Conservation (phyloP, 2,113 vertebrate genomes). For the Calypte anna region DNA sequence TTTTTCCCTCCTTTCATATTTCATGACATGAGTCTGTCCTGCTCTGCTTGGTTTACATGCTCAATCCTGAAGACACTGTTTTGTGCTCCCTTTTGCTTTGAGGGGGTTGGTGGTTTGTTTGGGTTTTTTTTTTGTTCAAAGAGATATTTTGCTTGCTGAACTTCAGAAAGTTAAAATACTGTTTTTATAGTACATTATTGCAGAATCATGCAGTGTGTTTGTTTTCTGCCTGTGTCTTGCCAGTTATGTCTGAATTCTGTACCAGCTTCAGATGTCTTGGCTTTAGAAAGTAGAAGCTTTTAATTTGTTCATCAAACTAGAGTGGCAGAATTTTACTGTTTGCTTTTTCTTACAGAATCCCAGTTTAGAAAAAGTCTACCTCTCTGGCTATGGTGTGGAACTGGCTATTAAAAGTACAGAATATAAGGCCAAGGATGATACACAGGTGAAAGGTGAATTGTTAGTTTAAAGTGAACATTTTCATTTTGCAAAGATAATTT, state of each 20-base stretch:
- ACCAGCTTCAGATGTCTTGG: not conserved
- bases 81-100: not conserved
- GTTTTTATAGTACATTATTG: not conserved
- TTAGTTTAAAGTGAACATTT: not conserved
- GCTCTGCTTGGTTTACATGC: not conserved
- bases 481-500: not conserved
- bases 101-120: not conserved
- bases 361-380: slow-evolving; percentile 83
- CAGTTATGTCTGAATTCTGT: not conserved
- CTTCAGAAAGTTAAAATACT: not conserved
- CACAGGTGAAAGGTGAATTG: slow-evolving; percentile 95
- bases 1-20: not conserved
- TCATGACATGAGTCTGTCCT: not conserved
- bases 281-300: not conserved
- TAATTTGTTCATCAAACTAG: not conserved
- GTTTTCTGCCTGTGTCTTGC: rapidly evolving
- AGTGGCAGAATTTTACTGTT: not conserved
- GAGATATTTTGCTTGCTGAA: not conserved
- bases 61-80: not conserved
- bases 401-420: slow-evolving; percentile 98
- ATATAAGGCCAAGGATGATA: slow-evolving; percentile 99
- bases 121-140: not conserved
- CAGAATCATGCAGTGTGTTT: not conserved
- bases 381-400: slow-evolving; percentile 97
- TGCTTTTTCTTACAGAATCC: slow-evolving; percentile 80